Percentiles rank a stretch among this genome's conserved stretches.
phyloP scores from a whole-genome alignment of 2,113 vertebrate genomes.

The sheep (Ovis aries) region ARS-UI_Ramb_v3.0 NC_056069.1:9112501-9113000 shows the following conservation, averaged over 20 bases:
- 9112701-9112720: background rate
- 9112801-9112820: background rate
- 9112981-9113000: background rate
- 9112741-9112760: background rate
- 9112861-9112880: background rate
- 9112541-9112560: background rate
- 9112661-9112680: background rate
- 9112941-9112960: background rate
- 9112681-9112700: background rate
- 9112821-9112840: background rate
- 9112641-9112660: background rate
- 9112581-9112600: background rate
- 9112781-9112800: background rate
- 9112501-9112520: background rate
- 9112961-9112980: background rate
- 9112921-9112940: constrained; percentile 17
- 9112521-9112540: background rate
- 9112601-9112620: background rate
- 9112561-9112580: background rate
- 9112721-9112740: background rate
- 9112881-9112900: background rate
- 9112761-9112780: background rate
- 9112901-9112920: background rate
- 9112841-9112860: background rate
- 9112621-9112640: background rate